Evolutionary conservation across 1,140 invertebrate species (phyloP).

Genomic region (Eumaeus atala): DNA sequence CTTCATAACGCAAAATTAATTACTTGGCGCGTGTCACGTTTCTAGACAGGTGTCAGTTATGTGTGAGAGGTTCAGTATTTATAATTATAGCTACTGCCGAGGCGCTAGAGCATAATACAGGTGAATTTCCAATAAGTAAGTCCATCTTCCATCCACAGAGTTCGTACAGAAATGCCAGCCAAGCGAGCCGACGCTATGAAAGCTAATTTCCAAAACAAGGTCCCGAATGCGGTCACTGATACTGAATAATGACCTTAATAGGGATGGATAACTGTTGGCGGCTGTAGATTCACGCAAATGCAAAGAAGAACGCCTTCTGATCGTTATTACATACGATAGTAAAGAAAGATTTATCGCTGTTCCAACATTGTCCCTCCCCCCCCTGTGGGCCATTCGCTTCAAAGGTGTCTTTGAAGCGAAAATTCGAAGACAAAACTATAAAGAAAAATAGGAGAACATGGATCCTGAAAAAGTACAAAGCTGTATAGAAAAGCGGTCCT

Average conservation of each 20-base stretch:
- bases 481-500: too few relatives aligned
- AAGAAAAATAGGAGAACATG: not conserved
- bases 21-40: too few relatives aligned
- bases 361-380: too few relatives aligned
- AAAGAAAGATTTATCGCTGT: too few relatives aligned
- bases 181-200: conserved; percentile 13
- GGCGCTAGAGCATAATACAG: conserved; percentile 15
- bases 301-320: too few relatives aligned
- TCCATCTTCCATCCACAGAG: conserved; percentile 17
- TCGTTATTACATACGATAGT: too few relatives aligned
- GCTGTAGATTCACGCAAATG: too few relatives aligned
- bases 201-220: conserved; percentile 20
- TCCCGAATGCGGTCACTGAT: too few relatives aligned
- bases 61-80: conserved; percentile 20
- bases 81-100: conserved; percentile 16
- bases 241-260: too few relatives aligned
- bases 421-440: conserved; percentile 22
- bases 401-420: conserved; percentile 29
- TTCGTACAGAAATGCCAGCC: conserved; percentile 17
- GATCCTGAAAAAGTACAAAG: too few relatives aligned
- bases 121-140: conserved; percentile 24
- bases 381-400: too few relatives aligned
- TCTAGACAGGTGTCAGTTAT: conserved; percentile 26
- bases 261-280: too few relatives aligned
- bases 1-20: conserved; percentile 16